A percentile compares a stretch with the other conserved stretches of the same genome.
phyloP scores from a whole-genome alignment of 2,888 invertebrate genomes.

The Eurytoma adleriae region DNA sequence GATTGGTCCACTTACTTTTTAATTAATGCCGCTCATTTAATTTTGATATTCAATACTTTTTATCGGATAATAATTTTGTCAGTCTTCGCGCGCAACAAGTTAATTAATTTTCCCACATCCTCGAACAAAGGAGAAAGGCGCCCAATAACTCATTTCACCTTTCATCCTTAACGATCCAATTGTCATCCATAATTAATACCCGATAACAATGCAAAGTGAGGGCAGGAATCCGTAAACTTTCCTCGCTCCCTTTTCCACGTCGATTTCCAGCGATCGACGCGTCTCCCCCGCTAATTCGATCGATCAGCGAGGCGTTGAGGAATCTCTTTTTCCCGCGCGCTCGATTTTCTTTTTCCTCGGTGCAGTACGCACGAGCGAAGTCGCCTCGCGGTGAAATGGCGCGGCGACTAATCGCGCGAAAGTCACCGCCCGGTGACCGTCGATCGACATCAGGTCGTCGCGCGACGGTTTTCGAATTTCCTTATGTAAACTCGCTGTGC shows the following conservation, averaged over 20 bases:
- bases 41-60: no score
- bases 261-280: neutral
- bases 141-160: neutral
- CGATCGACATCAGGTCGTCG: neutral
- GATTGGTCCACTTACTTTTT: no score
- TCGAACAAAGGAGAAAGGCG: neutral
- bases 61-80: no score
- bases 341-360: neutral
- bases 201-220: neutral
- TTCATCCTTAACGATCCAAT: neutral
- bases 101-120: no score
- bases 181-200: neutral
- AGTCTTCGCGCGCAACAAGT: no score
- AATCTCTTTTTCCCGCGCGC: no score
- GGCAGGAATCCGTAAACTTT: neutral
- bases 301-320: slow-evolving; percentile 3
- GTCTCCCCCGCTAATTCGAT: neutral
- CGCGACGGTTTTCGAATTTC: slow-evolving; percentile 23
- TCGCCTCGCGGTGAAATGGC: neutral
- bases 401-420: neutral
- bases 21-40: no score
- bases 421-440: neutral
- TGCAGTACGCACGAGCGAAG: neutral
- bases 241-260: slow-evolving; percentile 15
- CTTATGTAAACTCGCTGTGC: slow-evolving; percentile 19